A percentile compares a stretch with the other conserved stretches of the same genome.
These are phyloP conservation scores for Ciconia boyciana DNA, from an alignment of 2,113 vertebrate genomes.

Conservation along the genomic window DNA sequence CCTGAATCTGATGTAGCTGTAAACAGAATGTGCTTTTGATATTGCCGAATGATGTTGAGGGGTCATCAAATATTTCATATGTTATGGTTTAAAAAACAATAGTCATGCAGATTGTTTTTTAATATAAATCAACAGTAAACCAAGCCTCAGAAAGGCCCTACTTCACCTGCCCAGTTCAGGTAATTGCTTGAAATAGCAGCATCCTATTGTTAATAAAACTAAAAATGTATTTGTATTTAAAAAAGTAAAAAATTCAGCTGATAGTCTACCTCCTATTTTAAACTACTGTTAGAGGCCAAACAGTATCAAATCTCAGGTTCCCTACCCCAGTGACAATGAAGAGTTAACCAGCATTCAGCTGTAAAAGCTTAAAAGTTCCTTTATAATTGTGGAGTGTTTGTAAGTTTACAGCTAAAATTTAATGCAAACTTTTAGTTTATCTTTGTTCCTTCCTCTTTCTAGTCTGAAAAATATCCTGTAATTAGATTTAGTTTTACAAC, in stretches of 20 bases:
- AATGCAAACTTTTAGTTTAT: neutral
- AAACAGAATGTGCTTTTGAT: neutral
- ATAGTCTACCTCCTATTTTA: neutral
- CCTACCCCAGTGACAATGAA: neutral
- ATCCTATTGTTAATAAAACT: neutral
- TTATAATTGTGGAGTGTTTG: neutral
- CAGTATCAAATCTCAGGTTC: neutral
- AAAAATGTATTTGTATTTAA: neutral
- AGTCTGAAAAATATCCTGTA: neutral
- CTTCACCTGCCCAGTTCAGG: neutral
- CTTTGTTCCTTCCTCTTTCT: neutral
- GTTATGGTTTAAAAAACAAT: neutral
- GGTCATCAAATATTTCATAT: neutral
- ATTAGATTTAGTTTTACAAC: neutral
- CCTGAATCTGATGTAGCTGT: neutral
- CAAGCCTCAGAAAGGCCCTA: neutral
- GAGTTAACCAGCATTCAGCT: neutral
- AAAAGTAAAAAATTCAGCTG: neutral
- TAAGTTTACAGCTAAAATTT: neutral
- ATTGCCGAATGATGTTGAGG: neutral
- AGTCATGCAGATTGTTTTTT: neutral
- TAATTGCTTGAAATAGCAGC: neutral
- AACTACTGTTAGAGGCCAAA: neutral
- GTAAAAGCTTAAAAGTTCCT: neutral
- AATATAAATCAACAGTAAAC: neutral